phyloP scores from a whole-genome alignment of 2,113 vertebrate species.

The Bufo bufo region DNA sequence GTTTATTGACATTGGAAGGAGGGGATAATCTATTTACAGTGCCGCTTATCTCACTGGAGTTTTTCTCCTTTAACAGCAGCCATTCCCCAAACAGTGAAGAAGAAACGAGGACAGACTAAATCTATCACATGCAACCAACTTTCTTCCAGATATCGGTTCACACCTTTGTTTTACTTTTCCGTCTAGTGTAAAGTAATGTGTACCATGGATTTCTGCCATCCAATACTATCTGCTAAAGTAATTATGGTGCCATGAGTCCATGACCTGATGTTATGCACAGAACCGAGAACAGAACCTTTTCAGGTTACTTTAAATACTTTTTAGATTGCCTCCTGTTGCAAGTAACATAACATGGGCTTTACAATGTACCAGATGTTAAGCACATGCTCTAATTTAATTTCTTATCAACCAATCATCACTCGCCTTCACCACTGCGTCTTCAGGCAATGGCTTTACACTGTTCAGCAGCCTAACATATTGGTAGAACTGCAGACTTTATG shows the following conservation, averaged over 20 bases:
- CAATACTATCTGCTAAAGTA: neutral
- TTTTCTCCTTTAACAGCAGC: too few species aligned
- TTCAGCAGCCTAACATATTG: neutral
- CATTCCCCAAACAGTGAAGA: too few species aligned
- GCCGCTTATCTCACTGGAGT: too few species aligned
- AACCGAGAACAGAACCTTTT: neutral
- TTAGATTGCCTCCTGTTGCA: neutral
- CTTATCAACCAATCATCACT: neutral
- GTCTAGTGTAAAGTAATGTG: neutral
- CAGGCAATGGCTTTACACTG: neutral
- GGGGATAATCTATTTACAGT: too few species aligned
- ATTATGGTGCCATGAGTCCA: too few species aligned
- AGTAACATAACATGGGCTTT: neutral
- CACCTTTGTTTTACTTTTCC: too few species aligned
- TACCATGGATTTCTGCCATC: conserved; percentile 6
- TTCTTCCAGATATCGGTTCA: too few species aligned
- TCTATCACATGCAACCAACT: too few species aligned
- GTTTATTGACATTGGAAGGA: too few species aligned
- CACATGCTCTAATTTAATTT: neutral
- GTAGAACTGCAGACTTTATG: neutral
- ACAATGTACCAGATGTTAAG: conserved; percentile 17
- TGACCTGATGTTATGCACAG: neutral
- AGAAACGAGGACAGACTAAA: too few species aligned
- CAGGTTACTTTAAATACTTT: neutral
- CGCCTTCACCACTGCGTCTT: neutral